Evolutionary conservation across 2,113 vertebrate species (phyloP).

Genomic region (Mixornis gularis): DNA sequence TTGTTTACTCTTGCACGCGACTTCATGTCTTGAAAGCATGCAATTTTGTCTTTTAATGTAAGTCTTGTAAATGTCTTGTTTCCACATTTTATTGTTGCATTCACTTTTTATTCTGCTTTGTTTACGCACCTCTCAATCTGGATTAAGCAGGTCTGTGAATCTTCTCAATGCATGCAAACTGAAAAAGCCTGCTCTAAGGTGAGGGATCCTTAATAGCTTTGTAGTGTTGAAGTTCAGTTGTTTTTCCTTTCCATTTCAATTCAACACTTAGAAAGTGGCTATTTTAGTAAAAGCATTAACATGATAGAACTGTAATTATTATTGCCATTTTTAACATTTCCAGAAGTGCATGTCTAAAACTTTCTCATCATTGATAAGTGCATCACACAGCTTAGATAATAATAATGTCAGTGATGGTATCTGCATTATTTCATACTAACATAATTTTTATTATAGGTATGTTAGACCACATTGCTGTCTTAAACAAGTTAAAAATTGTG

Average conservation of each 20-base stretch:
- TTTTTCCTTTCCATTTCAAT: background rate
- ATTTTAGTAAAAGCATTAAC: background rate
- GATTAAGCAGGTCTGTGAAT: slow-evolving; percentile 71
- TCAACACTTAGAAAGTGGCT: background rate
- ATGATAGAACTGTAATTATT: background rate
- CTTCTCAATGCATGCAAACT: slow-evolving; percentile 72
- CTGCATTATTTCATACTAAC: background rate
- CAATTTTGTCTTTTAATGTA: slow-evolving; percentile 28
- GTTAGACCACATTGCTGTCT: background rate
- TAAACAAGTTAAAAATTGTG: background rate
- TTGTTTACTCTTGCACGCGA: slow-evolving; percentile 38
- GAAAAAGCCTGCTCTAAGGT: slow-evolving; percentile 74
- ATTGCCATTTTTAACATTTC: background rate
- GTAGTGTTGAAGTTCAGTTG: background rate
- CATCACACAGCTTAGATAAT: background rate
- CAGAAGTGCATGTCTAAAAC: background rate
- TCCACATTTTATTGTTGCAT: background rate
- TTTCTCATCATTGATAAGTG: background rate
- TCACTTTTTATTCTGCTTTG: slow-evolving; percentile 59
- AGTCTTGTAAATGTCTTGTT: slow-evolving; percentile 35
- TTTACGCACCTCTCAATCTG: slow-evolving; percentile 58
- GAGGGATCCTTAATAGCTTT: slow-evolving; percentile 60
- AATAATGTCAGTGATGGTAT: background rate
- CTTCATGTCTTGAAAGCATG: slow-evolving; percentile 23
- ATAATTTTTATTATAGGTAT: background rate